phyloP scores from a whole-genome alignment of 2,113 vertebrate species.

The Nesogale talazaci region DNA sequence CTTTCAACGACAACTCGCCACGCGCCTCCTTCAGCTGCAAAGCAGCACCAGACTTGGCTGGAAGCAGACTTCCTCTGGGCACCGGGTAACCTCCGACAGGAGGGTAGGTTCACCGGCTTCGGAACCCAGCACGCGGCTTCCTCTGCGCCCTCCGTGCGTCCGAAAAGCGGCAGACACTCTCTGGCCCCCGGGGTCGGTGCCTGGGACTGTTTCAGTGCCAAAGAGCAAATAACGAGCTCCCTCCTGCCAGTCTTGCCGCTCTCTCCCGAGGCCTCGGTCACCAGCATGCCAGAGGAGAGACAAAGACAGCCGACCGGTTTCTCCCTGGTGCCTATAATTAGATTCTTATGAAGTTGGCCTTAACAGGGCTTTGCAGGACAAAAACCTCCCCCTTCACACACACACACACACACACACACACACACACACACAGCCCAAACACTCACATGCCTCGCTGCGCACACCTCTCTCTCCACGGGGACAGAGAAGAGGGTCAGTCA shows the following conservation, averaged over 20 bases:
- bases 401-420: neutral
- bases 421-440: neutral
- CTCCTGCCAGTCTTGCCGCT: constrained; percentile 59
- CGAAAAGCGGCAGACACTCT: neutral
- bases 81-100: neutral
- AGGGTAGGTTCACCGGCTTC: constrained; percentile 34
- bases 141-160: neutral
- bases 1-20: neutral
- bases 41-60: neutral
- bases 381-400: constrained; percentile 28
- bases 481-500: constrained; percentile 79
- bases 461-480: constrained; percentile 63
- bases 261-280: constrained; percentile 73
- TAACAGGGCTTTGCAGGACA: constrained; percentile 58
- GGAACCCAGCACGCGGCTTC: neutral
- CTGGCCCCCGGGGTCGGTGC: neutral
- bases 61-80: neutral
- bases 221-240: constrained; percentile 47
- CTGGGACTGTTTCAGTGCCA: neutral
- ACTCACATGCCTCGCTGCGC: constrained; percentile 41
- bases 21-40: constrained; percentile 17
- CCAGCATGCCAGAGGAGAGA: constrained; percentile 80
- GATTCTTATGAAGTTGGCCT: constrained; percentile 77
- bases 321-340: constrained; percentile 79
- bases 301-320: constrained; percentile 84